Evolutionary conservation across 2,797 vertebrate genomes (phyloP), one percentile per base, ranked within the genome.

Genomic region (Rhinatrema bivittatum): DNA sequence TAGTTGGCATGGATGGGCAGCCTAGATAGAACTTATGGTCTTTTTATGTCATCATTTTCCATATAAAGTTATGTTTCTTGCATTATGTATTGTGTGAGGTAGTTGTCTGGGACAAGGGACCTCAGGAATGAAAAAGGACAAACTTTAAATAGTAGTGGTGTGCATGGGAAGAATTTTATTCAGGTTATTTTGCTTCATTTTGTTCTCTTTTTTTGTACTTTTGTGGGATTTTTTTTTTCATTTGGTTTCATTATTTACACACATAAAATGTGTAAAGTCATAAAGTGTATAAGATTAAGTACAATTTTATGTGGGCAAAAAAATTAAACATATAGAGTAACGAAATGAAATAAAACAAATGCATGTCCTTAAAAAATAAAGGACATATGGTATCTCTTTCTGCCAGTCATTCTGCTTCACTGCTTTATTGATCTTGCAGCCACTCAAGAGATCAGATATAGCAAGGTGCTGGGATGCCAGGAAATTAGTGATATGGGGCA

Each of bases 91-190:
- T 26, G 24, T 34, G 39, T 39, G 29, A 39, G 40, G 15, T 53
- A 65, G 65, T 54, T 70, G 63, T 70, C 69, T 60, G 56, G 58
- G 68, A 70, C 62, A 75, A 66, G 51, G 72, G 64, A 72, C 62
- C 71, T 66, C 67, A 69, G 65, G 56, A 72, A 61, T 72, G 61
- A 56, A 66, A 70, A 59, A 69, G n/a, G n/a, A n/a, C n/a, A n/a
- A n/a, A n/a, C n/a, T n/a, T n/a, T n/a, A n/a, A n/a, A n/a, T n/a
- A n/a, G n/a, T n/a, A n/a, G n/a, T n/a, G n/a, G n/a, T n/a, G n/a
- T n/a, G n/a, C n/a, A n/a, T n/a, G n/a, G n/a, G n/a, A n/a, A n/a
- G n/a, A n/a, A n/a, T n/a, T n/a, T n/a, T n/a, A n/a, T n/a, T n/a
- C n/a, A n/a, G n/a, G n/a, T n/a, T n/a, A n/a, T n/a, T n/a, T n/a